These are phyloP conservation scores for Stramonita haemastoma DNA, from an alignment of 2,888 invertebrate species.

Conservation along the genomic window DNA sequence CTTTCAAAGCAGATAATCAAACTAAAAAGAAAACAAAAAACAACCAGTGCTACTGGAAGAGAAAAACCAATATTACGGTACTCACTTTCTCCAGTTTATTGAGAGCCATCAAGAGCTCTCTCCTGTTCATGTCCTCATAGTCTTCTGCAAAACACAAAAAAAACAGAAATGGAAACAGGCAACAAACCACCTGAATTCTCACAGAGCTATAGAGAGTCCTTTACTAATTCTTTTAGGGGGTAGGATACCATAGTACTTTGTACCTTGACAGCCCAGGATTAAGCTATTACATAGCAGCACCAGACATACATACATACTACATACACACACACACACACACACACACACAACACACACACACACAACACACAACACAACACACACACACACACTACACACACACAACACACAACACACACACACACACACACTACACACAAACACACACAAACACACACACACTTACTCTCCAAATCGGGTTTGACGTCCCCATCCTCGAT, in stretches of 20 bases:
- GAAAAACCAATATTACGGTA: too few relatives aligned
- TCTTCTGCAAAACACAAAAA: conserved; percentile 61
- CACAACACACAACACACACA: background rate
- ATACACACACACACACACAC: background rate
- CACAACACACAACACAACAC: background rate
- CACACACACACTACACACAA: background rate
- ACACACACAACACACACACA: conserved; percentile 12
- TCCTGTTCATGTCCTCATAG: conserved; percentile 74
- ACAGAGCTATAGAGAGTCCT: too few relatives aligned
- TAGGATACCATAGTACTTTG: too few relatives aligned
- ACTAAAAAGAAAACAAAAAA: too few relatives aligned
- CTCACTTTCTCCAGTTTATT: conserved; percentile 44
- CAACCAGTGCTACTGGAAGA: too few relatives aligned
- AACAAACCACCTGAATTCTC: too few relatives aligned
- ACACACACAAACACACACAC: background rate
- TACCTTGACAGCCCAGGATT: too few relatives aligned
- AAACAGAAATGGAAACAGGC: background rate
- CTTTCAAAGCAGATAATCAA: too few relatives aligned
- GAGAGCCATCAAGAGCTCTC: conserved; percentile 57
- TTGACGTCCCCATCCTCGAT: conserved; percentile 59
- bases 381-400: too few relatives aligned
- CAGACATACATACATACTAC: background rate
- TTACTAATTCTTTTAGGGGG: too few relatives aligned
- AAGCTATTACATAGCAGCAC: too few relatives aligned
- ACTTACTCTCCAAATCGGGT: conserved; percentile 47